Base-by-base conservation (phyloP, 2,797 vertebrate genomes). In the Etheostoma nigrum region DNA sequence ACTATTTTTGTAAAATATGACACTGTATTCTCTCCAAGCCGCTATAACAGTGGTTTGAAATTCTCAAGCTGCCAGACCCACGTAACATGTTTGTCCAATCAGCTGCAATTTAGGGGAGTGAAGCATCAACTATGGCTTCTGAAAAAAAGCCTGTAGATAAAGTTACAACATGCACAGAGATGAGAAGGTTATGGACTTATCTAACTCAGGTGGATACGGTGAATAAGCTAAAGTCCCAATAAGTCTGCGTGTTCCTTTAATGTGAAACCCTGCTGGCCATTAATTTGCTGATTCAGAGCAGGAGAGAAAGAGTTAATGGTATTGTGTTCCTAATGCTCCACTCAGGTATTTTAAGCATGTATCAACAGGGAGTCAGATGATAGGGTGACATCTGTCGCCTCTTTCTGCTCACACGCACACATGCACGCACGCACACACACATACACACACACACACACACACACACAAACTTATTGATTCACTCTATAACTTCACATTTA, bases 321-420 rank as follows among this genome's bases (percentile, higher is more conserved):
- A 47, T 72, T 72, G 72, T 59, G 75, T 78, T 88, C 11, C 83
- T 81, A 73, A 83, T 82, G 69, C 52, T 13, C 16, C 55, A 19
- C 77, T 69, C 62, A 19, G 64, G 86, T 78, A 85, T 88, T 85
- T 88, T 75, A 66, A 79, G 67, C 0, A 7, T 74, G 63, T 55
- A 75, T 87, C 78, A 84, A 75, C 58, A 15, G 57, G 44, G 74
- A 73, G 74, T 71, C 13, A 36, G 78, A 69, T 81, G 77, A 67
- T 48, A 76, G 75, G 67, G 44, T 73, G 86, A 82, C 78, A 83
- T 74, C 69, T 84, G 76, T 82, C 64, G 18, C 62, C 81, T 82
- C 71, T 45, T 42, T 67, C 57, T 49, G n/a, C 65, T 49, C 45
- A 73, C 40, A 44, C 36, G 70, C 67, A 74, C 66, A 65, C 70